A percentile compares a stretch with the other conserved stretches of the same genome.
phyloP scores from a whole-genome alignment of 2,888 invertebrate genomes.

The Litoditis marina region DNA sequence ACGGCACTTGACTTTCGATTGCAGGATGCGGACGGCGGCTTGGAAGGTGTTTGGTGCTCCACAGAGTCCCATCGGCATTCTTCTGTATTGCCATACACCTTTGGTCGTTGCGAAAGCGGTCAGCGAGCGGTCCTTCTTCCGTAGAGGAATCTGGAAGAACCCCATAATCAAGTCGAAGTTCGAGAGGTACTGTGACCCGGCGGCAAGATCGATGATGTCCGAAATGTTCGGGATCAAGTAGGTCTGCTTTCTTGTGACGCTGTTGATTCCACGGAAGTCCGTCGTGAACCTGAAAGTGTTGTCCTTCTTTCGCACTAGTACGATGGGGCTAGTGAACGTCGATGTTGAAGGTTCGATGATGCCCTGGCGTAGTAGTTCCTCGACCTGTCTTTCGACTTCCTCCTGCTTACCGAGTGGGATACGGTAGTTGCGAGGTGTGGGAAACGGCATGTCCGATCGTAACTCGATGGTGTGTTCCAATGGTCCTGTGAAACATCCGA shows the following conservation, averaged over 20 bases:
- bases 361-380: constrained; percentile 17
- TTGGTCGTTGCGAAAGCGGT: constrained; percentile 32
- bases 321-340: constrained; percentile 16
- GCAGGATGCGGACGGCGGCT: constrained; percentile 9
- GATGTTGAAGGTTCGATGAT: constrained; percentile 22
- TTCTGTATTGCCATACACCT: constrained; percentile 27
- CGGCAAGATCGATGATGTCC: constrained; percentile 10
- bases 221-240: constrained; percentile 14
- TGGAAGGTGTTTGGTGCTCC: constrained; percentile 29
- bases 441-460: constrained; percentile 4
- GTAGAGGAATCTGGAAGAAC: constrained; percentile 31
- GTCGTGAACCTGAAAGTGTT: constrained; percentile 9
- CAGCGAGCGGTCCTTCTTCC: constrained; percentile 16
- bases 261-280: constrained; percentile 18
- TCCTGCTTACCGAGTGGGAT: constrained; percentile 16
- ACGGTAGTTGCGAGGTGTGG: constrained; percentile 5
- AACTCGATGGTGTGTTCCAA: constrained; percentile 20
- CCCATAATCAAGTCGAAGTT: constrained; percentile 29
- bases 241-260: constrained; percentile 14
- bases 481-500: constrained; percentile 22
- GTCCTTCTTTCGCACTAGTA: constrained; percentile 18
- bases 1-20: neutral
- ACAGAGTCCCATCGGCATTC: constrained; percentile 33
- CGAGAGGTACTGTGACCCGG: constrained; percentile 12
- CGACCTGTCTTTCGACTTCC: constrained; percentile 22